Evolutionary conservation across 2,888 invertebrate genomes (phyloP), one percentile per base, ranked within the genome.

Genomic region (Malthinus seriepunctatus): DNA sequence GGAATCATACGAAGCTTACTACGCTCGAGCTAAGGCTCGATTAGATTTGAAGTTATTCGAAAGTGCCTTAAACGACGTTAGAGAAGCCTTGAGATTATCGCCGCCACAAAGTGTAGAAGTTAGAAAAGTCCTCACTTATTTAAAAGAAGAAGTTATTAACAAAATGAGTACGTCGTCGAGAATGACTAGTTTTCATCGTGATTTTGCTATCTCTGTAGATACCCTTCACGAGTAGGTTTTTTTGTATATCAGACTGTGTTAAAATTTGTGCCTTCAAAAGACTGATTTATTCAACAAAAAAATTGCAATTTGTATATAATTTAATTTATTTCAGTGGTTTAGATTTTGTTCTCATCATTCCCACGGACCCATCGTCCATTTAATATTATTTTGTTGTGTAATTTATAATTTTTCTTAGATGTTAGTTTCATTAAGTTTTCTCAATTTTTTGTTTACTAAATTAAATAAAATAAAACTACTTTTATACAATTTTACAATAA

Each of bases 1-100:
- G 1, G 88, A 90, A 73, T 95, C 94, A 2, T 96, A 93, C 74
- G 96, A 96, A 79, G 95, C 95, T 4, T 94, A 88, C 69, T 96
- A 95, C 78, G 95, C 95, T 3, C 84, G 95, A 75, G 90, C 95
- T 0, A 88, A 95, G 73, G 95, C 95, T 6, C 87, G 89, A 62
- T 82, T 94, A 62, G 93, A 95, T 55, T 81, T 88, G 51, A 86
- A 87, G 65, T 81, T 87, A 3, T 84, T 88, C 23, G 89, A 91
- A 66, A 81, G 83, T 50, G 94, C 95, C 0, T 80, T 95, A 12
- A 83, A 86, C 1, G 95, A 96, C 75, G 88, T 95, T 8, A 85
- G 89, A 66, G 88, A 93, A 74, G 95, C 96, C 0, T 76, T 93
- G 23, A 79, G 86, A 32, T 79, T 90, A 10, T 88, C 90, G 0